Evolutionary conservation across 2,888 invertebrate genomes (phyloP).

Genomic region (Eupithecia inturbata): DNA sequence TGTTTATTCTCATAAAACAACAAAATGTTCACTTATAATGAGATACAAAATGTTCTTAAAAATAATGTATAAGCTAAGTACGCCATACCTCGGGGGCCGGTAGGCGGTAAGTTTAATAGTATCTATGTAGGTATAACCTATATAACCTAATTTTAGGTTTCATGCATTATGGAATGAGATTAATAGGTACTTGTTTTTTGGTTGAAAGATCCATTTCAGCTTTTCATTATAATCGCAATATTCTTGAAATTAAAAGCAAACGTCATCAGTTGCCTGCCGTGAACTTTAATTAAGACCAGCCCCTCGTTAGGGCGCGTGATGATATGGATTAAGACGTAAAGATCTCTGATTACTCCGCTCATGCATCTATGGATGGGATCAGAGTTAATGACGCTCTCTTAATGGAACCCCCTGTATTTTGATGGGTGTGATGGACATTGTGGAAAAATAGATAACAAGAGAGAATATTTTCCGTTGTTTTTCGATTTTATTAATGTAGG

Average conservation of each 20-base stretch:
- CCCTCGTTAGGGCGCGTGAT: conserved; percentile 55
- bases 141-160: too few relatives aligned
- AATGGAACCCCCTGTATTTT: conserved; percentile 47
- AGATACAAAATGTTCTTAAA: too few relatives aligned
- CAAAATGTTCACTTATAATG: too few relatives aligned
- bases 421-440: not conserved
- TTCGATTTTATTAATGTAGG: not conserved
- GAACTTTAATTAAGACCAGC: conserved; percentile 33
- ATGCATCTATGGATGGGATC: conserved; percentile 47
- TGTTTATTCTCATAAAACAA: too few relatives aligned
- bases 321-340: conserved; percentile 78
- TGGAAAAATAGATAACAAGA: not conserved
- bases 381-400: conserved; percentile 59
- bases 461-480: not conserved
- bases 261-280: conserved; percentile 13
- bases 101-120: too few relatives aligned
- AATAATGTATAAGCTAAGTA: too few relatives aligned
- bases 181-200: too few relatives aligned
- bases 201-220: not conserved
- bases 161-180: too few relatives aligned
- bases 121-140: too few relatives aligned
- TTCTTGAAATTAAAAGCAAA: conserved; percentile 15
- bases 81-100: too few relatives aligned
- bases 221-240: conserved; percentile 15
- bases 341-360: conserved; percentile 66